Evolutionary conservation across 2,113 vertebrate species (phyloP), one percentile per base, ranked within the genome.

Genomic region (Forbesichthys papilliferus): DNA sequence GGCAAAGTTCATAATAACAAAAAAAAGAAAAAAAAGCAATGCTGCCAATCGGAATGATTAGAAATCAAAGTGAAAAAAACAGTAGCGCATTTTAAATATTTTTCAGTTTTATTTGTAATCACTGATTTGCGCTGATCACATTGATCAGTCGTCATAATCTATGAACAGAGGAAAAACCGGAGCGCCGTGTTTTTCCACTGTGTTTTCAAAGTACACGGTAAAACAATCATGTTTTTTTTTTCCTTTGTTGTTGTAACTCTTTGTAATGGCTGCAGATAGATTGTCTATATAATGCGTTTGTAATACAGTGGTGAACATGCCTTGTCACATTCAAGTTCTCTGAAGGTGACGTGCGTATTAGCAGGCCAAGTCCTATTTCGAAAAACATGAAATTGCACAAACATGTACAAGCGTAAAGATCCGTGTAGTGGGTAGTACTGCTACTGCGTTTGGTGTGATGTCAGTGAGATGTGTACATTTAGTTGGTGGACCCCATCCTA

Each of bases 391-490:
- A 92, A 92, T 97, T 96, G 95, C 96, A 98, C 95, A 98, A 93
- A 82, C 93, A 94, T 95, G 95, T 91, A 95, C 94, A 95, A 96
- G 94, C 95, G 93, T 96, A 94, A 96, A 94, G 94, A 95, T 89
- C 96, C 93, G 91, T 89, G 95, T 98, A 96, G 96, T 96, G 92
- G 95, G 94, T 97, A 98, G 95, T 95, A 95, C 95, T 95, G 95
- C 96, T 98, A 94, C 95, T 93, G 90, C 91, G 93, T 96, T 96
- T 92, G 86, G 92, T 95, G 94, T 98, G 96, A 96, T 94, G 96
- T 98, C 93, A 93, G 95, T 98, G 94, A 96, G 95, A 95, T 94
- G 93, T 98, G 96, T 98, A 96, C 93, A 95, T 95, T 96, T 97
- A 96, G 96, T 94, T 97, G 96, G 96, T 98, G 95, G 96, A 85